These are phyloP conservation scores for Aphodius sticticus DNA, from an alignment of 2,888 invertebrate genomes.

Conservation along the genomic window DNA sequence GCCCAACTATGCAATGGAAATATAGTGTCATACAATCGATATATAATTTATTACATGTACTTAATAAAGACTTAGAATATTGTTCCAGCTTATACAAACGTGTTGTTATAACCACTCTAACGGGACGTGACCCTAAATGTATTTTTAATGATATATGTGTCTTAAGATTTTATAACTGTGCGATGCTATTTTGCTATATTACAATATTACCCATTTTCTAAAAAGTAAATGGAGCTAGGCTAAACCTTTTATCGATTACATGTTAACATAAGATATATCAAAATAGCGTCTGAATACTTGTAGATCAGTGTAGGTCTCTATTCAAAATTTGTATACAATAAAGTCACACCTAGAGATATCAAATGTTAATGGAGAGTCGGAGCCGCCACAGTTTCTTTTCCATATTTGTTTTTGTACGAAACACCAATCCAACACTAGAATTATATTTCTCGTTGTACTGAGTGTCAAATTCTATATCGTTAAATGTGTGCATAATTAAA, in stretches of 20 bases:
- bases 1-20: no score
- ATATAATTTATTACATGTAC: neutral
- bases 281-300: conserved; percentile 12
- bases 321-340: conserved; percentile 17
- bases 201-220: neutral
- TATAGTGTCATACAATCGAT: neutral
- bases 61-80: neutral
- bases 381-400: neutral
- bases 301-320: conserved; percentile 12
- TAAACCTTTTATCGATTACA: neutral
- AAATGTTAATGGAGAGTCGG: neutral
- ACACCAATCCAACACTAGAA: conserved; percentile 48
- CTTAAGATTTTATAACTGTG: neutral
- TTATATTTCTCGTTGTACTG: conserved; percentile 56
- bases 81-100: neutral
- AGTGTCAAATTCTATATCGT: conserved; percentile 55
- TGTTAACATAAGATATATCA: conserved; percentile 6
- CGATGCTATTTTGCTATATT: conserved; percentile 4
- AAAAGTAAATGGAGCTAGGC: neutral
- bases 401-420: conserved; percentile 30
- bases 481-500: conserved; percentile 51
- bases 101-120: neutral
- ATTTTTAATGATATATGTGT: neutral
- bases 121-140: neutral
- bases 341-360: conserved; percentile 10